Conservation (phyloP, 2,888 invertebrate genomes). For the Cenopis cana region DNA sequence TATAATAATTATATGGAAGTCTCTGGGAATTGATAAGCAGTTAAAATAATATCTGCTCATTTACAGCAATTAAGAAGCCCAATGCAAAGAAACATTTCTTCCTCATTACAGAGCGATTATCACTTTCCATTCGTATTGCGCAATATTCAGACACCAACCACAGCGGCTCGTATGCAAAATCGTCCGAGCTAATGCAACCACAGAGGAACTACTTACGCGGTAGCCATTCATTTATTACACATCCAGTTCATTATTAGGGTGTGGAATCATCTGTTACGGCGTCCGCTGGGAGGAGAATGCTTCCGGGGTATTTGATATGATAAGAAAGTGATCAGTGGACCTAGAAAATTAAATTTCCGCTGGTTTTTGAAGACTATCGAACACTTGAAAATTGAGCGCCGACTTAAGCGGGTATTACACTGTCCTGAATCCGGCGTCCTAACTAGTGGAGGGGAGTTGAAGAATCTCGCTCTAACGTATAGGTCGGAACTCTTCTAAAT, state of each 20-base stretch:
- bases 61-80: neutral
- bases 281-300: slow-evolving; percentile 27
- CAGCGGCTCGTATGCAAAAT: slow-evolving; percentile 37
- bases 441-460: no score
- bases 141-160: slow-evolving; percentile 33
- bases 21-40: neutral
- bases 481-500: no score
- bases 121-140: slow-evolving; percentile 40
- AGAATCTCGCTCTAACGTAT: no score
- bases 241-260: slow-evolving; percentile 29
- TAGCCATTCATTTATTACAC: slow-evolving; percentile 26
- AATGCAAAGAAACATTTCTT: slow-evolving; percentile 3
- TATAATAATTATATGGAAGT: no score
- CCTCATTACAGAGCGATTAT: slow-evolving; percentile 7
- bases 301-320: slow-evolving; percentile 33
- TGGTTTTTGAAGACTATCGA: no score
- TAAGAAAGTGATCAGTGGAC: neutral
- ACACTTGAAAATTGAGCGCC: no score
- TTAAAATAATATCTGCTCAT: neutral
- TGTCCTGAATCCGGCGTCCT: no score
- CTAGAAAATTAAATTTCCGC: no score
- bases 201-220: slow-evolving; percentile 36
- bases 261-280: slow-evolving; percentile 30
- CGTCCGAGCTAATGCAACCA: slow-evolving; percentile 33
- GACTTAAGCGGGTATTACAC: no score